A percentile compares a stretch with the other conserved stretches of the same genome.
phyloP scores from a whole-genome alignment of 1,140 invertebrate species.

The Oppia nitens region DNA sequence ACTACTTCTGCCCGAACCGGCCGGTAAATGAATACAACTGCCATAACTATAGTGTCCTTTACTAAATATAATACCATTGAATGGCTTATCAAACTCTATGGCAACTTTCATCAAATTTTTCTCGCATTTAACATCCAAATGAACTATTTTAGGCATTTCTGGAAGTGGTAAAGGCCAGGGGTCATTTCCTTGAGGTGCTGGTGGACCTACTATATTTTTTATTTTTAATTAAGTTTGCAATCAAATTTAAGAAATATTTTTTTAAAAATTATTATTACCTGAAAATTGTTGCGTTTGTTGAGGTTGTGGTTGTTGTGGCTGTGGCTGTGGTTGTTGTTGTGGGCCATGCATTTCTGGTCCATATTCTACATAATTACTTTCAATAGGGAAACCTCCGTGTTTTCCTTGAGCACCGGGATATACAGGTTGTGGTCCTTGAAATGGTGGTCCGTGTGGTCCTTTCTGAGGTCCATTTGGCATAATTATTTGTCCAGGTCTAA shows the following conservation, averaged over 20 bases:
- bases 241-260: neutral
- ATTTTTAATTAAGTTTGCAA: neutral
- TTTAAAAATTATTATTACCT: neutral
- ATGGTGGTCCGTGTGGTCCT: neutral
- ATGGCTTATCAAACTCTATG: constrained; percentile 26
- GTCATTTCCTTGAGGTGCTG: constrained; percentile 10
- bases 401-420: neutral
- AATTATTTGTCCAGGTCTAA: neutral
- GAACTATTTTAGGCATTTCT: constrained; percentile 24
- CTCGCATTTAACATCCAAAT: constrained; percentile 26
- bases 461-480: neutral
- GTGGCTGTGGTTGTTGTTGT: neutral
- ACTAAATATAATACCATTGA: constrained; percentile 25
- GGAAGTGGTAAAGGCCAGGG: constrained; percentile 21
- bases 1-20: constrained; percentile 66
- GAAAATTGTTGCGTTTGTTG: neutral
- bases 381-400: neutral
- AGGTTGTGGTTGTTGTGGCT: too few species aligned
- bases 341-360: neutral
- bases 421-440: neutral
- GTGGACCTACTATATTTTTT: neutral
- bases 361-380: neutral
- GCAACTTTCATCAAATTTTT: constrained; percentile 26
- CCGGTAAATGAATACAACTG: constrained; percentile 73
- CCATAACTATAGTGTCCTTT: constrained; percentile 54